Evolutionary conservation across 2,797 vertebrate genomes (phyloP).

Genomic region (Carduelis carduelis): DNA sequence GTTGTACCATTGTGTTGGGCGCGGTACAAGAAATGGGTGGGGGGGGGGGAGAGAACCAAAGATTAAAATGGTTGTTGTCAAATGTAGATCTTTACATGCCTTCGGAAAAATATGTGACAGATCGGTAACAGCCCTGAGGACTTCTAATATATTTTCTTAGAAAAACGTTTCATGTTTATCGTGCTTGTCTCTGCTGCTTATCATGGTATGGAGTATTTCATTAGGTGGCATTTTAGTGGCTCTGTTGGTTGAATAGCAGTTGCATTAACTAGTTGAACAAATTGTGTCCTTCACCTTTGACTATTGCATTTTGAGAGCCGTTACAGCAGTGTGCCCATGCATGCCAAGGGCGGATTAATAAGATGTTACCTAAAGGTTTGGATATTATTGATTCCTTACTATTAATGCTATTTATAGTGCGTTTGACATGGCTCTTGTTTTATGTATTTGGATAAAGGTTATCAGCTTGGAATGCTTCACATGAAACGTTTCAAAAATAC

Average conservation of each 20-base stretch:
- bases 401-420: constrained; percentile 37
- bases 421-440: constrained; percentile 1
- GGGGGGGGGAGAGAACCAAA: neutral
- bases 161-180: neutral
- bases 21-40: constrained; percentile 31
- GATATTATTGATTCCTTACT: constrained; percentile 52
- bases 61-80: constrained; percentile 58
- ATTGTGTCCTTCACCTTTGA: constrained; percentile 41
- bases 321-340: constrained; percentile 1
- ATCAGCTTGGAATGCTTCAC: neutral
- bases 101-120: neutral
- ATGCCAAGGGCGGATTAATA: constrained; percentile 28
- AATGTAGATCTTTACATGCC: neutral
- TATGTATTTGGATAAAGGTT: constrained; percentile 38
- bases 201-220: neutral
- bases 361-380: constrained; percentile 45
- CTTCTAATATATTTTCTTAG: neutral
- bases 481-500: constrained; percentile 10
- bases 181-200: constrained; percentile 11
- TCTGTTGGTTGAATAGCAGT: constrained; percentile 27
- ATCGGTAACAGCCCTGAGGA: neutral
- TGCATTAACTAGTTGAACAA: constrained; percentile 44
- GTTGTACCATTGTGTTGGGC: constrained; percentile 53
- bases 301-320: neutral
- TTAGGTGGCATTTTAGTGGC: constrained; percentile 39